Conservation (phyloP, 2,113 vertebrate genomes). For the Ctenodactylus gundi region DNA sequence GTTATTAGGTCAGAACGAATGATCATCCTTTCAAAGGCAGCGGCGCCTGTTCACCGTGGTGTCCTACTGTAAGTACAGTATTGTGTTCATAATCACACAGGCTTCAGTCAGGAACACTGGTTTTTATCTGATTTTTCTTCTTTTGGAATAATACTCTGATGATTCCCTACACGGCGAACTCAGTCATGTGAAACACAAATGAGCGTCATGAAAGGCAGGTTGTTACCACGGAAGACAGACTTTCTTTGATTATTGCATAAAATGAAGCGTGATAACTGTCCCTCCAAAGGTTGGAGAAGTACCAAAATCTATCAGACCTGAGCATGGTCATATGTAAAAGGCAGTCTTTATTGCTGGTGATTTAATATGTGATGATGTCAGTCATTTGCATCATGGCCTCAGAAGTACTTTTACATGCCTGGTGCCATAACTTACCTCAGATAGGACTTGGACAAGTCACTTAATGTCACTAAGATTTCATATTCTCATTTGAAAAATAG, state of each 20-base stretch:
- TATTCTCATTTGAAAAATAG: constrained; percentile 42
- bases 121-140: constrained; percentile 58
- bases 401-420: constrained; percentile 36
- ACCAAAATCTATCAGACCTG: constrained; percentile 10
- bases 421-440: not conserved
- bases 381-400: not conserved
- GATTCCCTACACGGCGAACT: constrained; percentile 61
- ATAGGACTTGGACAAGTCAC: not conserved
- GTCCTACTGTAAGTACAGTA: constrained; percentile 68
- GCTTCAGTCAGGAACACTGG: constrained; percentile 33
- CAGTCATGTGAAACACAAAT: constrained; percentile 71
- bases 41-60: constrained; percentile 16
- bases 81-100: constrained; percentile 64
- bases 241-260: constrained; percentile 52
- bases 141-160: constrained; percentile 65
- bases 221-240: not conserved
- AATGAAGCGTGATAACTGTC: constrained; percentile 45
- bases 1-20: constrained; percentile 74
- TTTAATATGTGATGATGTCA: not conserved
- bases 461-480: not conserved
- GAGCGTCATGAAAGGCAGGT: constrained; percentile 67
- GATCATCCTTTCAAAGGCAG: constrained; percentile 69
- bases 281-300: constrained; percentile 50
- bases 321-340: constrained; percentile 44
- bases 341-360: constrained; percentile 12